Evolutionary conservation across 2,888 invertebrate species (phyloP), one percentile per base, ranked within the genome.

Genomic region (Callyntrura sp.): DNA sequence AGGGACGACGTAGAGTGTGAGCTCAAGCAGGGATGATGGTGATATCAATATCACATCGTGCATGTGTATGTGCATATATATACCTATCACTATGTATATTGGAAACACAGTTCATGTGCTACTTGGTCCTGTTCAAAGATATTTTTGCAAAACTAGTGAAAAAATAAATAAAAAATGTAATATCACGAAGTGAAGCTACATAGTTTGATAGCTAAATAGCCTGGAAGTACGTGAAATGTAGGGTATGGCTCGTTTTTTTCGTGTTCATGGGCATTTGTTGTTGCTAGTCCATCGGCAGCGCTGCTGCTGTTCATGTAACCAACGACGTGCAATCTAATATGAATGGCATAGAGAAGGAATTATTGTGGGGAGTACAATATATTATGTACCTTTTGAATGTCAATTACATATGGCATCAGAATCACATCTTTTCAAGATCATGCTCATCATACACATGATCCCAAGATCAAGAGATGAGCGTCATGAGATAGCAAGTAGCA

Each of bases 391-490:
- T 81, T 48, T 55, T 79, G 79, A 35, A 79, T 79, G 79, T 81
- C 81, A 81, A 62, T 81, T 81, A 81, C 12, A 45, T 14, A 78
- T 55, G 78, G n/a, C 55, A 25, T 62, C 62, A 55, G 57, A 79
- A 57, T 79, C 79, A 79, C 79, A 79, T 79, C 79, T 81, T 45
- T 62, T 81, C 62, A 62, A 62, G 45, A 60, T 62, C 78, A 78
- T 20, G 55, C 28, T 78, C 57, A 78, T 78, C 78, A 73, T 48
- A 45, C 48, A 73, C 48, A 73, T 70, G 70, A 17, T 70, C 48
- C 9, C 73, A 48, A 1, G 43, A 68, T 68, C 35, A 43, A 43
- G 35, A 43, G 35, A 43, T 62, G 12, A 9, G 25, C 4, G 25
- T 57, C 17, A 62, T 23, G 23, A 6, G 1, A 5, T 20, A 70